Percentiles rank a stretch among this genome's conserved stretches.
Conservation (phyloP, 2,113 vertebrate genomes). For the Hirundichthys speculiger region DNA sequence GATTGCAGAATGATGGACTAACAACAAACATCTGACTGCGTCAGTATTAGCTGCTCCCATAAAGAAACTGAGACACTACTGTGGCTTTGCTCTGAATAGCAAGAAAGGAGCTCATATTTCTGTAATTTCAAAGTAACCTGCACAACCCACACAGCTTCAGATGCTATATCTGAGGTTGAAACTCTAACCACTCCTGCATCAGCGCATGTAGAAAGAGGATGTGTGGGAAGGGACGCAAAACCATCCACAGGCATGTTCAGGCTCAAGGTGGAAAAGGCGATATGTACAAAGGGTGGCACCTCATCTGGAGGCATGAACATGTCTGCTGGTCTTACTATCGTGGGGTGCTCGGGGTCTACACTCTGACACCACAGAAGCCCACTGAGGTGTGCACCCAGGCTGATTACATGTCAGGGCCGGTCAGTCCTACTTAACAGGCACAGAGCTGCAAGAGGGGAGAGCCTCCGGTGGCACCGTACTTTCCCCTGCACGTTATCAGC, state of each 20-base stretch:
- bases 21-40: slow-evolving; percentile 24
- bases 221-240: neutral
- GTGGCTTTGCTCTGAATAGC: neutral
- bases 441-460: slow-evolving; percentile 7
- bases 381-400: slow-evolving; percentile 28
- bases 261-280: slow-evolving; percentile 40
- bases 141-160: neutral
- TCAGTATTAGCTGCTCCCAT: slow-evolving; percentile 12
- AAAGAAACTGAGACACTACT: neutral
- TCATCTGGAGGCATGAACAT: slow-evolving; percentile 50
- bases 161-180: slow-evolving; percentile 13
- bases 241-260: neutral
- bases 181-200: neutral
- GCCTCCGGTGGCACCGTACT: slow-evolving; percentile 26
- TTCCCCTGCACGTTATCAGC: slow-evolving; percentile 41
- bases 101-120: neutral
- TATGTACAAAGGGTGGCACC: slow-evolving; percentile 54
- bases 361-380: slow-evolving; percentile 23
- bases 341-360: slow-evolving; percentile 24
- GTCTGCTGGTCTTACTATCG: slow-evolving; percentile 8
- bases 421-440: slow-evolving; percentile 56
- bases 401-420: slow-evolving; percentile 73
- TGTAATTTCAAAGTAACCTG: slow-evolving; percentile 21
- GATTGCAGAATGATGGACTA: slow-evolving; percentile 41
- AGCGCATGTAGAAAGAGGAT: neutral